Evolutionary conservation across 1,140 invertebrate species (phyloP), one percentile per base, ranked within the genome.

Genomic region (Lepidurus packardi): DNA sequence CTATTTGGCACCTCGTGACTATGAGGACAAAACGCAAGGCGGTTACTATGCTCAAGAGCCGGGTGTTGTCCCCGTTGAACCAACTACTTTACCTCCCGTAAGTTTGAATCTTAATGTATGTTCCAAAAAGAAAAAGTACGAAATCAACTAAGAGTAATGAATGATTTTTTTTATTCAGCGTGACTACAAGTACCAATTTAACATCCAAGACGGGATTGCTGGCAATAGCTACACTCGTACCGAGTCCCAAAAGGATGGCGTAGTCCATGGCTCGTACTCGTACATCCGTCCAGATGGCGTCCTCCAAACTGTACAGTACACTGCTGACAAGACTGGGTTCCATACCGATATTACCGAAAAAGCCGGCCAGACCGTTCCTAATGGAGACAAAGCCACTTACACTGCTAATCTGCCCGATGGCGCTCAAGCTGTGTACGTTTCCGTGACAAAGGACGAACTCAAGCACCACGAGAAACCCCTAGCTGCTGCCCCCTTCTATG

Each of bases 261-360:
- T 80, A 7, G 47, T 80, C 43, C 73, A 11, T 24, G 79, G 79
- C 10, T 73, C 43, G 42, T 80, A 77, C 73, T 41, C 43, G 9
- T 80, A 80, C 73, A 78, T 65, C 41, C 75, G 75, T 7, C 79
- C 79, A 11, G 79, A 80, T 76, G 79, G 79, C 13, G 73, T 77
- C 24, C 79, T 78, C 7, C 73, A 78, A 21, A 74, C 76, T n/a
- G 79, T 80, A n/a, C 65, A 47, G 21, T 80, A 80, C 79, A 73
- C 65, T 9, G 79, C 79, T 25, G 79, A 80, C 73, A 76, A 80
- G 43, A 77, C 44, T 10, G 79, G 79, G 21, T 80, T 44, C 76
- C 79, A 77, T 25, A 76, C 76, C 11, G 73, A 79, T 42, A 77
- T 80, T 25, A 80, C 25, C 11, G 79, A 80, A 78, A 74, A 44